Base-by-base conservation (phyloP, 2,797 vertebrate species). In the Mycteria americana region DNA sequence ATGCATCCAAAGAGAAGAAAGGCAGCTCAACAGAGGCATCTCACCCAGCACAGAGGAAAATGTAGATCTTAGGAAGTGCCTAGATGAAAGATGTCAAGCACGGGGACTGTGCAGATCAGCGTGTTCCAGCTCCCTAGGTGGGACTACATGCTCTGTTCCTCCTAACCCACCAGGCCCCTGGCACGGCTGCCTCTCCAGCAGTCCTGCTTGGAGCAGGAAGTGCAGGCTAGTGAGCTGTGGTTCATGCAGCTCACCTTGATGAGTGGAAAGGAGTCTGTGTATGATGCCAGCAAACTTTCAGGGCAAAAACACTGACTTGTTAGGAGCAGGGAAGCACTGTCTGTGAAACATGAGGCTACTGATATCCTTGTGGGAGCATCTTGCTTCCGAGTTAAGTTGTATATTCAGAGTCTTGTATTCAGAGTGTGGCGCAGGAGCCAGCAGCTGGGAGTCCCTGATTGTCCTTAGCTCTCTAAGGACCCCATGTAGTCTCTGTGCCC, bases 101-200 rank as follows among this genome's bases (percentile, higher is more conserved):
- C 3, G 5, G 59, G 41, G 21, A 10, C 39, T 19, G 35, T 23
- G 53, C 0, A 0, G 50, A 45, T 81, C 35, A 1, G 1, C 6
- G 22, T 4, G 15, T 6, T 82, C 22, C 67, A 8, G 77, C 73
- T 54, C 69, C 43, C 18, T 21, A 6, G 51, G 56, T 83, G 76
- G 92, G 68, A 27, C 51, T 24, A 31, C 2, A 3, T 14, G 65
- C 54, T 73, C 53, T 16, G 7, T 12, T 51, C 37, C 60, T 33
- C 53, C n/a, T 4, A 19, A 28, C 33, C 21, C 88, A 9, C 18
- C 27, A 1, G 46, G 24, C 54, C 48, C 48, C 54, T 2, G 28
- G 65, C 13, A 4, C 33, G 35, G 77, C n/a, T 3, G 33, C 70
- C 53, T 35, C 46, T 27, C 53, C 37, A 7, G 39, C 63, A 43